Base-by-base conservation (phyloP, 2,888 invertebrate species). In the Leptothorax acervorum region DNA sequence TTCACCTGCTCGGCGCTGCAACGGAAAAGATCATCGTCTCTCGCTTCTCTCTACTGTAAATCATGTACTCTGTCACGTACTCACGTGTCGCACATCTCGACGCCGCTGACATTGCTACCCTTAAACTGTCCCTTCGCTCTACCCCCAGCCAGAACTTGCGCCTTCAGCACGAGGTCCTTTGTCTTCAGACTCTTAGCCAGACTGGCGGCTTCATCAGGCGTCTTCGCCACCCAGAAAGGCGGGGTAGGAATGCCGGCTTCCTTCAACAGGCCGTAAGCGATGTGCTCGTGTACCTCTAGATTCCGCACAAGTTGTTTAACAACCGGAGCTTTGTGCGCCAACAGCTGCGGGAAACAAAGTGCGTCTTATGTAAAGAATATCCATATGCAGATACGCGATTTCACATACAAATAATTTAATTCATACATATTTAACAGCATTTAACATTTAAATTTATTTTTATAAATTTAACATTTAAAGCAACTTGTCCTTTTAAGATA, bases 101-200 rank as follows among this genome's bases (percentile, higher is more conserved):
- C 99, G 89, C 99, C 99, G 53, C 99, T 98, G 95, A 99, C 98
- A 3, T 99, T 96, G 0, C 98, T 99, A 95, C 97, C 98, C 95
- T 98, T 98, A 94, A 99, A 99, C 75, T 96, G 93, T 31, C 99
- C 99, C 94, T 97, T 97, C 82, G 99, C 99, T 93, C 99, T 96
- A 18, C 99, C 99, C 86, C 99, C 99, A 88, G 99, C 98, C 84
- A 99, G 96, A 83, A 98, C 98, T 96, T 98, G 98, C 9, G 98
- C 98, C 94, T 98, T 98, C 75, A 98, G 95, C 28, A 98, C 98
- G 84, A 98, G 96, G 94, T 98, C 98, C 91, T 97, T 97, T 74
- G 97, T 96, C 84, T 97, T 96, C 48, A 98, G 95, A 35, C 96
- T 96, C 86, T 95, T 95, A 8, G 98, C 98, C 93, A 97, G 97